These are phyloP conservation scores for Trachelus tabidus DNA, from an alignment of 2,888 invertebrate genomes.

Conservation along the genomic window DNA sequence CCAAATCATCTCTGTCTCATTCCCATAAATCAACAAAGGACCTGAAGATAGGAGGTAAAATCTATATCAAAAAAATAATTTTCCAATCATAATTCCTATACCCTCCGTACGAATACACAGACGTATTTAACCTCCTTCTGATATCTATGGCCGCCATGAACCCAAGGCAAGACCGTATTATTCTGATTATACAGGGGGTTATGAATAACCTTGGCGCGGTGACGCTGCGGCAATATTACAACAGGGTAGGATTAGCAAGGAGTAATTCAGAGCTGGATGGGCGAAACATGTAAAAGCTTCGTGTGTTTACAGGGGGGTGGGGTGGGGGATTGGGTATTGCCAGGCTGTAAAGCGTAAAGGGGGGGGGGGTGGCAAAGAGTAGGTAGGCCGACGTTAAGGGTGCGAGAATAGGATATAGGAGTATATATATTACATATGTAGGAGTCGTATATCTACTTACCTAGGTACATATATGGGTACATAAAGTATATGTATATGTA, in stretches of 20 bases:
- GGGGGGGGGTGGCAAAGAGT: background rate
- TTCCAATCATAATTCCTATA: background rate
- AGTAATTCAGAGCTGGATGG: constrained; percentile 23
- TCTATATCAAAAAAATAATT: background rate
- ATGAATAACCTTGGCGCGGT: constrained; percentile 35
- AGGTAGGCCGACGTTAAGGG: background rate
- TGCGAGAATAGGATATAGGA: background rate
- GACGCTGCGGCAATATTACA: constrained; percentile 17
- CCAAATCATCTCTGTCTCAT: no score
- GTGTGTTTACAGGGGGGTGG: background rate
- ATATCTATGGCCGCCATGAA: background rate
- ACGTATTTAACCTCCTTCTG: background rate
- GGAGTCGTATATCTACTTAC: background rate
- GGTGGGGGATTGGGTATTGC: background rate
- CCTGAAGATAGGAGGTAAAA: no score
- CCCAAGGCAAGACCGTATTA: background rate
- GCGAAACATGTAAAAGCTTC: constrained; percentile 10
- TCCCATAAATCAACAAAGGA: no score
- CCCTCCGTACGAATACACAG: background rate
- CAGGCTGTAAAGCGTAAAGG: background rate
- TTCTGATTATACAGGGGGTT: constrained; percentile 30
- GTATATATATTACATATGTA: background rate
- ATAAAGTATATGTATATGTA: background rate
- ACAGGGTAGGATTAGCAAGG: constrained; percentile 17
- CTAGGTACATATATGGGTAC: background rate